phyloP scores from a whole-genome alignment of 2,797 vertebrate species.

The Delichon dasypus region DNA sequence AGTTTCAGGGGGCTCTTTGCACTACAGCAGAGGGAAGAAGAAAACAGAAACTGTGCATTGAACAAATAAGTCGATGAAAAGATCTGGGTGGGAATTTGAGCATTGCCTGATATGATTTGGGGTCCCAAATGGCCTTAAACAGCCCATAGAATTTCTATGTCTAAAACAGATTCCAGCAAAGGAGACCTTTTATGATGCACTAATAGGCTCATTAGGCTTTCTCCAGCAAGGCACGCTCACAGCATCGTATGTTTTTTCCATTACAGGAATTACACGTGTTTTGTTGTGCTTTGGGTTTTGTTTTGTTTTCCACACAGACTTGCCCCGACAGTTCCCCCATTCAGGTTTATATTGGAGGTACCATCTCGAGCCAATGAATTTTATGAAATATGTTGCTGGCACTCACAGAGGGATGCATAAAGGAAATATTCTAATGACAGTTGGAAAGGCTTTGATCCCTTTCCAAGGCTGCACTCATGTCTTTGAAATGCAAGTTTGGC shows the following conservation, averaged over 20 bases:
- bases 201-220: slow-evolving; percentile 40
- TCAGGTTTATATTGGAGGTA: slow-evolving; percentile 72
- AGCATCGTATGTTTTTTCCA: slow-evolving; percentile 52
- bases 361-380: slow-evolving; percentile 74
- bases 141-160: slow-evolving; percentile 36
- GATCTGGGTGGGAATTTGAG: slow-evolving; percentile 11
- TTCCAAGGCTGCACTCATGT: slow-evolving; percentile 78
- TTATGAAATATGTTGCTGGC: slow-evolving; percentile 78
- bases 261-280: slow-evolving; percentile 58
- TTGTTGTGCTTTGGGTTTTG: slow-evolving; percentile 66
- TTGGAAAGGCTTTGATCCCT: slow-evolving; percentile 78
- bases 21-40: background rate
- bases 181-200: slow-evolving; percentile 43
- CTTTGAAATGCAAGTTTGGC: slow-evolving; percentile 81
- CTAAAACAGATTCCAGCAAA: slow-evolving; percentile 54
- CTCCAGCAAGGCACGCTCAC: slow-evolving; percentile 3
- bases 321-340: slow-evolving; percentile 72
- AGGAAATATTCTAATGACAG: slow-evolving; percentile 82
- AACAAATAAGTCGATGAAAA: background rate
- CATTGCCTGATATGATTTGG: slow-evolving; percentile 23
- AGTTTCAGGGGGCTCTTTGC: background rate
- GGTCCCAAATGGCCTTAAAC: slow-evolving; percentile 53
- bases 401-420: slow-evolving; percentile 73
- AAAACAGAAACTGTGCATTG: background rate
- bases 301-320: slow-evolving; percentile 71